These are phyloP conservation scores for Etheostoma spectabile DNA, from an alignment of 2,113 vertebrate genomes.

Conservation along the genomic window DNA sequence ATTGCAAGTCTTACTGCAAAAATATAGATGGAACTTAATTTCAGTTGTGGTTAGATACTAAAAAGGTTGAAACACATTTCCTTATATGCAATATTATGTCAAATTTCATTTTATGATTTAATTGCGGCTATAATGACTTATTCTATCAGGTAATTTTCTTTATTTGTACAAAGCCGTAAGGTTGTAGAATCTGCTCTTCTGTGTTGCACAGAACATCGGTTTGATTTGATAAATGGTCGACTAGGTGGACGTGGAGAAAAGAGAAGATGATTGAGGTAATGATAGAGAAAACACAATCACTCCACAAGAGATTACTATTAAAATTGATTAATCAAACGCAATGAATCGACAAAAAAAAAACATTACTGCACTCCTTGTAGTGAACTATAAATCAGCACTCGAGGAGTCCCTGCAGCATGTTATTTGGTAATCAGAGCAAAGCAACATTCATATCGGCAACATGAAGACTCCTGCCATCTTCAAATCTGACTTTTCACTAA, in stretches of 20 bases:
- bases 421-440: conserved; percentile 40
- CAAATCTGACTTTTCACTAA: neutral
- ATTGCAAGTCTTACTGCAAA: neutral
- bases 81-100: neutral
- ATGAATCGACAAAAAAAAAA: neutral
- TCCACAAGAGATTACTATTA: conserved; percentile 43
- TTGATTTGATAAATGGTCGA: neutral
- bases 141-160: neutral
- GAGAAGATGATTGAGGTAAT: conserved; percentile 41
- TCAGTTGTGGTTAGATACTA: neutral
- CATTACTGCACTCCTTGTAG: conserved; percentile 3
- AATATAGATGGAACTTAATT: neutral
- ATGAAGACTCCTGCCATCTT: neutral
- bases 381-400: conserved; percentile 19
- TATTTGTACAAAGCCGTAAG: neutral
- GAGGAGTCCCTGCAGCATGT: conserved; percentile 19
- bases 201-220: neutral
- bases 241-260: neutral
- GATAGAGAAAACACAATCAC: conserved; percentile 32
- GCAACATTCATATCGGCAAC: neutral
- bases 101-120: neutral
- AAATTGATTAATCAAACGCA: conserved; percentile 39
- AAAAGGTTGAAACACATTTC: neutral
- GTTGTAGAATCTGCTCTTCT: neutral
- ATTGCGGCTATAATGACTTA: neutral